Conservation (phyloP, 2,113 vertebrate genomes). For the Leptocoma aspasia region DNA sequence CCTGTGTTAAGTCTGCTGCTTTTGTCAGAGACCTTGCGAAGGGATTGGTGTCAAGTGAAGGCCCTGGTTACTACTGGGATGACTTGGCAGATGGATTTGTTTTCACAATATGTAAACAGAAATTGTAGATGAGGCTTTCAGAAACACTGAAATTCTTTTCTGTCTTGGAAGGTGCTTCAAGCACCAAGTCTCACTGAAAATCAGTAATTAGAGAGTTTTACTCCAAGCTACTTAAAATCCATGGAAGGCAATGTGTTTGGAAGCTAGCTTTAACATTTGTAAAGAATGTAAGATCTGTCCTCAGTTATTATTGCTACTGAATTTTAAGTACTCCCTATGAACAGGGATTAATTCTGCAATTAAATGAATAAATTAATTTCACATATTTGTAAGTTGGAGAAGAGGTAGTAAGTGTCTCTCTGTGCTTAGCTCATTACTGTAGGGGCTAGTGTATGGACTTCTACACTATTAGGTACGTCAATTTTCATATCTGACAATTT, state of each 20-base stretch:
- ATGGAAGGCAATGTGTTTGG: not conserved
- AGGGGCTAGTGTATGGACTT: not conserved
- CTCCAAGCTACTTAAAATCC: not conserved
- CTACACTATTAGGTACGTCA: not conserved
- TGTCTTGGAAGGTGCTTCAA: not conserved
- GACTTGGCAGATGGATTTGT: not conserved
- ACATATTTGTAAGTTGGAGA: not conserved
- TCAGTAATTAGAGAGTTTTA: not conserved
- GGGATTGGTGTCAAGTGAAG: not conserved
- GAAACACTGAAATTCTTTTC: not conserved
- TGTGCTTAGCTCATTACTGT: not conserved
- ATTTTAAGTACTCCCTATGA: not conserved
- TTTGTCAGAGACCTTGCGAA: not conserved
- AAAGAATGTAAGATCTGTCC: not conserved
- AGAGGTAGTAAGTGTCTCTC: not conserved
- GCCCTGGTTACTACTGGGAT: not conserved
- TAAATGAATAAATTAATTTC: not conserved
- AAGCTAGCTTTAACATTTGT: not conserved
- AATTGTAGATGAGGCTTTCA: not conserved
- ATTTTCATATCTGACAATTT: not conserved
- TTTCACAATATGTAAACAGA: not conserved
- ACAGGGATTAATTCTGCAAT: not conserved
- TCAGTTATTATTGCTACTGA: not conserved
- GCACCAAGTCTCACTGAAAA: not conserved
- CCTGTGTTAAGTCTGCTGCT: not conserved